Evolutionary conservation across 1,140 invertebrate genomes (phyloP).

Genomic region (Brachionus rubens): DNA sequence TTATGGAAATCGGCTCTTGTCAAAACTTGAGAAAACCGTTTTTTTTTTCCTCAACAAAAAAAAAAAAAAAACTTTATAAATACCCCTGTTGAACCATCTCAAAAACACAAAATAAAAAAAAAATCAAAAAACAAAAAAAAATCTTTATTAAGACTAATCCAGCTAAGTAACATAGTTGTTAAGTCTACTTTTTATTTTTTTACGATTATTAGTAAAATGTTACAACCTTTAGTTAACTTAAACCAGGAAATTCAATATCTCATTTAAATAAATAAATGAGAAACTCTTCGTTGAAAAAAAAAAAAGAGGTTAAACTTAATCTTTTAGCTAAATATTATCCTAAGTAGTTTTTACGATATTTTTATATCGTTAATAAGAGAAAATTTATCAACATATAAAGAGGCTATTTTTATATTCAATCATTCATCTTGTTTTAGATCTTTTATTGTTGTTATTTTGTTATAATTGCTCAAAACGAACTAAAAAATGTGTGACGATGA

Average conservation of each 20-base stretch:
- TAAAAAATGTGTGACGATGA: conserved; percentile 80
- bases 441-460: not conserved
- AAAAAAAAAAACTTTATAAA: too few species aligned
- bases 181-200: conserved; percentile 9
- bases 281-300: not conserved
- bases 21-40: too few species aligned
- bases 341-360: not conserved
- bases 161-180: not conserved
- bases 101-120: too few species aligned
- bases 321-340: conserved; percentile 37
- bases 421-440: conserved; percentile 10
- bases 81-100: too few species aligned
- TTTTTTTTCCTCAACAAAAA: too few species aligned
- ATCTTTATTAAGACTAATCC: not conserved
- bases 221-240: conserved; percentile 35
- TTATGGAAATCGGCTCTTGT: not conserved
- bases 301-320: conserved; percentile 40
- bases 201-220: conserved; percentile 17
- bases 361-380: conserved; percentile 16
- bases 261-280: not conserved
- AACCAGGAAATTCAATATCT: conserved; percentile 27
- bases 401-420: not conserved
- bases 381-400: conserved; percentile 5
- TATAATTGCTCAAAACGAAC: not conserved
- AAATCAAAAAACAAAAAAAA: conserved; percentile 11